Evolutionary conservation across 64 coral and sea anemone genomes (phyloP), one percentile per base, ranked within the genome.

Genomic region (Montipora sp.): DNA sequence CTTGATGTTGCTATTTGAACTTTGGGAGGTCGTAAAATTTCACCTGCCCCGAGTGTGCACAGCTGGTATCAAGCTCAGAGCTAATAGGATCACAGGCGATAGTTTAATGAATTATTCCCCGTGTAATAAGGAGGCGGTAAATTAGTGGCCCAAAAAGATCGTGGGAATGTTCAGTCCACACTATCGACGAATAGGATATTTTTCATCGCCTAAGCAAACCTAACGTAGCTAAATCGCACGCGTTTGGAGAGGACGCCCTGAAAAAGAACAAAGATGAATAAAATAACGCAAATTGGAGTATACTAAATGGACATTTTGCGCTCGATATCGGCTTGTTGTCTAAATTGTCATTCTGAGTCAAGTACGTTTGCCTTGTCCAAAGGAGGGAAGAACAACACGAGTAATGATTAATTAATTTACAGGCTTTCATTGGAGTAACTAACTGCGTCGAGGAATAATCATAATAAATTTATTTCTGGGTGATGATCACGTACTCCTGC

Each of bases 1-100:
- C 51, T 84, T 69, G 68, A 74, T 88, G 95, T 96, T 96, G 91
- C 95, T 96, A 90, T 96, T 93, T 96, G 95, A 84, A 73, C 36
- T 82, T 70, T 84, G 80, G 80, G 90, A 61, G 47, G 75, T 59
- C 61, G 15, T 19, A 84, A 60, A 84, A 76, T 22, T 92, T 92
- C 90, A 92, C 90, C 90, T 92, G 90, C 81, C 27, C 36, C 15
- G 5, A 60, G 71, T 81, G 12, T 24, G 82, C 73, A 92, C 90
- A 92, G 90, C 90, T 92, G 90, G 67, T 72, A 85, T 76, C 59
- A 47, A 66, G 51, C 66, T 68, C 51, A 84, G 72, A 61, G 58
- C 71, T 92, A 92, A 92, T 84, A 92, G 72, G 70, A 92, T 92
- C 90, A 84, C 51, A 59, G 75, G 72, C 20, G 90, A 92, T 84